Evolutionary conservation across 1,140 invertebrate genomes (phyloP), one percentile per base, ranked within the genome.

Genomic region (Trichonephila clavata): DNA sequence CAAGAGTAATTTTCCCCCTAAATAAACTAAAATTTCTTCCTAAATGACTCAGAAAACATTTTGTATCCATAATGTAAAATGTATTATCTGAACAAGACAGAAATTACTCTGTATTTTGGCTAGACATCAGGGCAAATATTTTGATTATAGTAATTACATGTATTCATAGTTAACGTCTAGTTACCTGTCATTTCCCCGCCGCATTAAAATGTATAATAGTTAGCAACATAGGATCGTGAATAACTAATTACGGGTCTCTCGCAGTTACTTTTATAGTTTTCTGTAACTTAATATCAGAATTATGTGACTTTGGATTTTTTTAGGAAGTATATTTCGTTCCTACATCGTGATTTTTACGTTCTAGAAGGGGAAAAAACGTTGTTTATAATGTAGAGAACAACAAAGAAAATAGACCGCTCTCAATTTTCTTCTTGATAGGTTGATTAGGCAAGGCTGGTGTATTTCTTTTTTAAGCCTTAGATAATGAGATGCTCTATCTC

Each of bases 91-190:
- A 16, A 27, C 27, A 32, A 14, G 16, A 14, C 32, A 77, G 71
- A 77, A 77, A 77, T 20, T 77, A 27, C 71, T 27, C 32, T 16
- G 14, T 32, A 32, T 32, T 50, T 32, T 6, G 14, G 27, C 32
- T 27, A 39, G 71, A 77, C 71, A 32, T 32, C 32, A 6, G 27
- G 27, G 71, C 13, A 77, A 77, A 77, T 77, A 77, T 77, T 77
- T 77, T 77, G 71, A 77, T 77, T 77, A 77, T 77, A 27, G 24
- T 77, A 77, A 77, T 77, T 77, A 32, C 71, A 14, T 18, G 14
- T 32, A 32, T 21, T 32, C 71, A 27, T 39, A 32, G 71, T 77
- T 77, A 18, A 32, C 32, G 24, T 20, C 71, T 77, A 39, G 27
- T 77, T 77, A 77, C 71, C 71, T 77, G 71, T 77, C 71, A 77